Percentiles rank a stretch among this genome's conserved stretches.
Evolutionary conservation across 2,888 invertebrate genomes (phyloP).

Genomic region (Parthenolecanium corni): DNA sequence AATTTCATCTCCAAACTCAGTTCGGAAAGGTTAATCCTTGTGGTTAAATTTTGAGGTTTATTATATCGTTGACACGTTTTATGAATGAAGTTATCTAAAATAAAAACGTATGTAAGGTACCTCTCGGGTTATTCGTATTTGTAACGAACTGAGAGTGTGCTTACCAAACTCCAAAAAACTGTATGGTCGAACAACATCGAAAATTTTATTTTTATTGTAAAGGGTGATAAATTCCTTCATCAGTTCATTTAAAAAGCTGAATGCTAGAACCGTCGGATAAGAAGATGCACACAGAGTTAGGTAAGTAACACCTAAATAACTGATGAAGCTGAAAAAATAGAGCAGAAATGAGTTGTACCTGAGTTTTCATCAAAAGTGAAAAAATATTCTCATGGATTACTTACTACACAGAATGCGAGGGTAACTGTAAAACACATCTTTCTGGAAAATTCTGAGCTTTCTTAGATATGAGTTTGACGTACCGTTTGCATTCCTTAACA

Average conservation of each 20-base stretch:
- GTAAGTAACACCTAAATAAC: conserved; percentile 38
- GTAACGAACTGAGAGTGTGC: conserved; percentile 29
- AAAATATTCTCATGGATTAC: conserved; percentile 32
- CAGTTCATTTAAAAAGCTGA: conserved; percentile 41
- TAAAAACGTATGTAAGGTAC: too few species aligned
- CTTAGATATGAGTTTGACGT: conserved; percentile 37
- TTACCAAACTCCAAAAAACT: conserved; percentile 42
- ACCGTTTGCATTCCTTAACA: conserved; percentile 37
- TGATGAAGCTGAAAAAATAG: conserved; percentile 38
- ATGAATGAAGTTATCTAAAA: conserved; percentile 36
- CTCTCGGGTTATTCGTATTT: not conserved
- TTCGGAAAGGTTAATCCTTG: conserved; percentile 36
- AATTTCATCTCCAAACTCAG: conserved; percentile 36
- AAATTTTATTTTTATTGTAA: conserved; percentile 38
- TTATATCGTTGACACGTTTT: conserved; percentile 36
- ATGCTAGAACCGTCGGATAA: conserved; percentile 40
- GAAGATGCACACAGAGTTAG: conserved; percentile 39
- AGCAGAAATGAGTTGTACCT: not conserved
- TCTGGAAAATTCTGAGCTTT: conserved; percentile 38
- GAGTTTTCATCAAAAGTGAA: not conserved
- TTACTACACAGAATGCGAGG: conserved; percentile 39
- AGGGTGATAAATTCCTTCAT: conserved; percentile 39
- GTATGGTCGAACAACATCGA: conserved; percentile 39
- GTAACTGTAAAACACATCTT: conserved; percentile 38
- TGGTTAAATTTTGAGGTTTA: conserved; percentile 36